A percentile compares a stretch with the other conserved stretches of the same genome.
Evolutionary conservation across 2,888 invertebrate species (phyloP).

Genomic region (Hypercompe scribonia): DNA sequence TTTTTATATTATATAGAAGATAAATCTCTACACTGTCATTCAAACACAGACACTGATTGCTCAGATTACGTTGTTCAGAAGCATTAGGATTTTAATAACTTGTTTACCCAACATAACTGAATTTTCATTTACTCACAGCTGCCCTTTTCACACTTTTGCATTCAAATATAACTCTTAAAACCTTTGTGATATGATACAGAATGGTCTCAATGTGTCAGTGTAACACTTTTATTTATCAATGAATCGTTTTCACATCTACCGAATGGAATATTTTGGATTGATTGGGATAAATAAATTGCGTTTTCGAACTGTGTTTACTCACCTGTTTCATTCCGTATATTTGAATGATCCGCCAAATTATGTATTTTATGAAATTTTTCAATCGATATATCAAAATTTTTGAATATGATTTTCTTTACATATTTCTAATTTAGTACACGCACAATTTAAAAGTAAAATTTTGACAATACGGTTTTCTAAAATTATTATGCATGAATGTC

Average conservation of each 20-base stretch:
- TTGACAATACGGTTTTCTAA: background rate
- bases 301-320: constrained; percentile 32
- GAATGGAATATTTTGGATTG: constrained; percentile 35
- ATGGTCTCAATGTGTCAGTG: constrained; percentile 10
- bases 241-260: constrained; percentile 34
- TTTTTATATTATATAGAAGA: background rate
- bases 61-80: constrained; percentile 16
- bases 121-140: constrained; percentile 24
- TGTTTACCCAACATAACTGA: constrained; percentile 23
- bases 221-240: constrained; percentile 40
- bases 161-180: constrained; percentile 13
- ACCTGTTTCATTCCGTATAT: constrained; percentile 12
- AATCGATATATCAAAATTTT: background rate
- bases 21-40: background rate
- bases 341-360: background rate
- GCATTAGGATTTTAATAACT: constrained; percentile 24
- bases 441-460: background rate
- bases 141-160: background rate
- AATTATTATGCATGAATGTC: background rate
- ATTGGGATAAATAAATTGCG: constrained; percentile 38
- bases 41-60: constrained; percentile 5
- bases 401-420: background rate
- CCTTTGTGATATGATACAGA: constrained; percentile 16
- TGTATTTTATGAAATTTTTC: background rate
- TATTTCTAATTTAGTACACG: background rate